Conservation (phyloP, 53 echinoderm and acorn worm genomes). For the Zoroaster sp. region DNA sequence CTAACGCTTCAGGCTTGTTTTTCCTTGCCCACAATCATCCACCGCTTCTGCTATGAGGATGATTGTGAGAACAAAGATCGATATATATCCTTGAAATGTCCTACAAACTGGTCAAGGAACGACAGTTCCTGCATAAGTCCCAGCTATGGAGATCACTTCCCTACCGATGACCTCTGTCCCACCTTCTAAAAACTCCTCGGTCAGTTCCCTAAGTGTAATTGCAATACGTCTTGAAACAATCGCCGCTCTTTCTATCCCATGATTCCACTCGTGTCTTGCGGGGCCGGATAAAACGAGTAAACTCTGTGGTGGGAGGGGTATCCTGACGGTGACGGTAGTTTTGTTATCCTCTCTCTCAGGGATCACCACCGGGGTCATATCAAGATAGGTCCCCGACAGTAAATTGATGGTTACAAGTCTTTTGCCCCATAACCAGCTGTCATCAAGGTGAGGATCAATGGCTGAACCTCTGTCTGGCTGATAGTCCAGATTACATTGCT, state of each 20-base stretch:
- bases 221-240: conserved; percentile 81
- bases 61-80: too few species aligned
- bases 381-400: conserved; percentile 75
- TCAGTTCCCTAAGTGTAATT: conserved; percentile 84
- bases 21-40: too few species aligned
- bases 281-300: conserved; percentile 70
- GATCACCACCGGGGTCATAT: conserved; percentile 42
- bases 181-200: conserved; percentile 71
- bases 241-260: conserved; percentile 79
- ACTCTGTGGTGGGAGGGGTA: conserved; percentile 72
- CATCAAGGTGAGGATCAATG: conserved; percentile 92
- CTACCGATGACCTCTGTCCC: conserved; percentile 66
- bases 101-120: conserved; percentile 53
- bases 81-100: too few species aligned
- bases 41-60: too few species aligned
- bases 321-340: not conserved
- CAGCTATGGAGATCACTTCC: conserved; percentile 70
- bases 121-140: conserved; percentile 68
- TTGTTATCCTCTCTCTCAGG: not conserved
- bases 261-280: conserved; percentile 86
- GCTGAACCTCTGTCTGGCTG: conserved; percentile 82
- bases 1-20: too few species aligned
- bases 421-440: conserved; percentile 97
- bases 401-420: conserved; percentile 88
- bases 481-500: conserved; percentile 94